Evolutionary conservation across 2,888 invertebrate genomes (phyloP).

Genomic region (Chirona hameri): DNA sequence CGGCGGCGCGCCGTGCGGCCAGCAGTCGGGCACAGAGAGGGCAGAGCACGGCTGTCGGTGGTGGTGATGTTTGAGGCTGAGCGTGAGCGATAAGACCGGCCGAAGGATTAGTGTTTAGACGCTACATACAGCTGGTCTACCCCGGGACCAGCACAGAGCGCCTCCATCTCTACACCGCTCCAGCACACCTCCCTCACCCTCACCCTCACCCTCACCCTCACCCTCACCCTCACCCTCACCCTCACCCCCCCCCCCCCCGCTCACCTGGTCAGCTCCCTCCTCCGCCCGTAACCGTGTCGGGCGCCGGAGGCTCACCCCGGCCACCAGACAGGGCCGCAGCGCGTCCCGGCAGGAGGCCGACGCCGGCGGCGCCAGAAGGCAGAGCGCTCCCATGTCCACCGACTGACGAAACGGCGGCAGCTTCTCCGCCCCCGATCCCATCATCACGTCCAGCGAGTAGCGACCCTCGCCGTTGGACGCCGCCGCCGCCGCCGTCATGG

Average conservation of each 20-base stretch:
- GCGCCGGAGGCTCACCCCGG: background rate
- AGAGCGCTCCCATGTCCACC: background rate
- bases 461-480: background rate
- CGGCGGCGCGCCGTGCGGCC: no score
- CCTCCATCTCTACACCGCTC: no score
- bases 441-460: background rate
- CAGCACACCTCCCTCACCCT: no score
- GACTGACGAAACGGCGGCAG: background rate
- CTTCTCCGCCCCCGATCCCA: no score
- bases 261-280: background rate
- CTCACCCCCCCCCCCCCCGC: background rate
- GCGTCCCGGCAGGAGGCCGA: background rate
- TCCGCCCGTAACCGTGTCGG: background rate
- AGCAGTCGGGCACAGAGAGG: no score
- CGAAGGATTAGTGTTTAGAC: no score
- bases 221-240: background rate
- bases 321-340: constrained; percentile 9
- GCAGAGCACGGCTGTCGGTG: no score
- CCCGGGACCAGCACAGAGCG: no score
- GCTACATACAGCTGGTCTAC: no score
- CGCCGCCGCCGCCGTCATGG: background rate
- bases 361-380: constrained; percentile 5
- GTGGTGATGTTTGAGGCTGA: no score
- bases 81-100: no score
- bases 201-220: background rate